These are phyloP conservation scores for Diorhabda sublineata DNA, from an alignment of 1,140 invertebrate species.

Conservation along the genomic window DNA sequence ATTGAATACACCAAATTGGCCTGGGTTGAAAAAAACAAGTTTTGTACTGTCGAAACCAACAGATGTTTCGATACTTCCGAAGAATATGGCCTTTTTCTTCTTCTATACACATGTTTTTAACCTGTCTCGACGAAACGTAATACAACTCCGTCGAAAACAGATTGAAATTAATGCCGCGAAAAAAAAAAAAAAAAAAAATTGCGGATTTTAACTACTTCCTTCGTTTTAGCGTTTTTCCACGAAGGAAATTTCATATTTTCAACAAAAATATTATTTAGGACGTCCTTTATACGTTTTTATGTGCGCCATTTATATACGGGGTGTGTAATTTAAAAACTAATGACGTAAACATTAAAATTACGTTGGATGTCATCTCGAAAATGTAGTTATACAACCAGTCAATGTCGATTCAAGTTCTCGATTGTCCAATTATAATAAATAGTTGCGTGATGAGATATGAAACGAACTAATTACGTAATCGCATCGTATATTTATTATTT, in stretches of 20 bases:
- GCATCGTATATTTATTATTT: too few species aligned
- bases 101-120: slow-evolving; percentile 9
- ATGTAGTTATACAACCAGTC: too few species aligned
- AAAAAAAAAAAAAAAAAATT: slow-evolving; percentile 1
- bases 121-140: slow-evolving; percentile 16
- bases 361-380: too few species aligned
- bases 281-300: too few species aligned
- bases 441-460: too few species aligned
- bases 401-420: too few species aligned
- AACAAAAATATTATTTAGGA: neutral
- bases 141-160: neutral
- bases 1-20: slow-evolving; percentile 21
- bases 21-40: slow-evolving; percentile 24
- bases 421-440: too few species aligned
- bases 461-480: too few species aligned
- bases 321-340: too few species aligned
- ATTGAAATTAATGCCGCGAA: neutral
- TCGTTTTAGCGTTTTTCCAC: neutral
- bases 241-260: slow-evolving; percentile 4
- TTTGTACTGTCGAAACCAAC: slow-evolving; percentile 14
- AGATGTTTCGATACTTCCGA: slow-evolving; percentile 17
- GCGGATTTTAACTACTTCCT: slow-evolving; percentile 14
- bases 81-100: slow-evolving; percentile 12
- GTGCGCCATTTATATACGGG: too few species aligned
- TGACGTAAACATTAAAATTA: too few species aligned